Evolutionary conservation across 2,113 vertebrate species (phyloP).

Genomic region (Epinephelus fuscoguttatus): DNA sequence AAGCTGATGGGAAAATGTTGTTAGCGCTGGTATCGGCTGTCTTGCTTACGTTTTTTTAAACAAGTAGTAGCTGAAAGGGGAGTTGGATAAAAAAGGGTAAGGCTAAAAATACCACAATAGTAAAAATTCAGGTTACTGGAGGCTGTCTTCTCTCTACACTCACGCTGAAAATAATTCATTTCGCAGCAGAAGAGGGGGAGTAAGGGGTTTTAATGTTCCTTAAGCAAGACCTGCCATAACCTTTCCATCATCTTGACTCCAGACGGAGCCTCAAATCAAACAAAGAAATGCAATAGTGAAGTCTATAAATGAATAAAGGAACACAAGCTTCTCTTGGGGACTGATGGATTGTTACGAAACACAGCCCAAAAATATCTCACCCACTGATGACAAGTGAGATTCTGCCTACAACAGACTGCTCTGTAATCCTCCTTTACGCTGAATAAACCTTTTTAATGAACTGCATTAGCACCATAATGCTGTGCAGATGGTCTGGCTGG

Average conservation of each 20-base stretch:
- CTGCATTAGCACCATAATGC: slow-evolving; percentile 10
- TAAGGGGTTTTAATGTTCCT: neutral
- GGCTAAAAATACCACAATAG: neutral
- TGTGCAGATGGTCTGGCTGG: neutral
- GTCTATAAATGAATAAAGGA: slow-evolving; percentile 29
- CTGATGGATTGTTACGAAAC: slow-evolving; percentile 30
- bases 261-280: slow-evolving; percentile 8
- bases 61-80: neutral
- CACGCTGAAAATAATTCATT: slow-evolving; percentile 16
- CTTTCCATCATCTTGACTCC: neutral
- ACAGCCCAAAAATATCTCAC: slow-evolving; percentile 9
- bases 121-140: neutral
- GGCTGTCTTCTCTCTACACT: neutral
- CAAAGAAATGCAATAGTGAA: neutral
- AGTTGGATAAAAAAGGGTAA: neutral
- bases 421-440: slow-evolving; percentile 3
- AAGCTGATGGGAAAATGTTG: slow-evolving; percentile 6
- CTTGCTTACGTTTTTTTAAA: neutral
- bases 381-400: neutral
- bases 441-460: slow-evolving; percentile 25
- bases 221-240: slow-evolving; percentile 3
- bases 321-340: neutral
- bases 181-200: neutral
- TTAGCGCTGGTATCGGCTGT: neutral
- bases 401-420: slow-evolving; percentile 3